Base-by-base conservation (phyloP, 2,888 invertebrate species). In the Drosophila prolongata region DNA sequence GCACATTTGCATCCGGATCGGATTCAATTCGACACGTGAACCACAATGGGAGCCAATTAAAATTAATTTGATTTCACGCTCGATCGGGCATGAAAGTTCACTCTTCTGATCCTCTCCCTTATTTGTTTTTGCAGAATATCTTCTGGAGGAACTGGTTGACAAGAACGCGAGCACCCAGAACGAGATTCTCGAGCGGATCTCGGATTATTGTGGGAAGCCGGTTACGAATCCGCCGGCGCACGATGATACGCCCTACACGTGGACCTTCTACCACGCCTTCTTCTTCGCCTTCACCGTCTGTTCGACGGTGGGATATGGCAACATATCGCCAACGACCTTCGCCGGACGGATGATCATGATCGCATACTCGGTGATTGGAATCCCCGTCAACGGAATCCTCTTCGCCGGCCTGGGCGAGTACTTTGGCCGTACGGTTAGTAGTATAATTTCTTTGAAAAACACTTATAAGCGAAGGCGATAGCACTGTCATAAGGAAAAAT, bases 281-380 rank as follows among this genome's bases (percentile, higher is more conserved):
- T 97, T 97, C 93, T 98, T 98, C 91, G 96, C 97, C 5, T 96
- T 98, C 84, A 98, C 97, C 14, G 97, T 97, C 55, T 96, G 97
- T 89, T 97, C 97, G 90, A 98, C 98, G 6, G 97, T 98, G 79
- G 98, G 98, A 52, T 98, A 98, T 91, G 98, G 98, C 52, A 98
- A 98, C 92, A 93, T 98, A 88, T 95, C 97, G 0, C 98, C 98
- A 0, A 96, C 96, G 0, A 96, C 96, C 1, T 94, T 95, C 75
- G 93, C 95, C 43, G 95, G 97, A 9, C 94, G 97, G 77, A 95
- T 97, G 75, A 94, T 98, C 77, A 97, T 97, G 95, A 97, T 98
- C 82, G 94, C 96, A 80, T 98, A 98, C 91, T 97, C 95, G 2
- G 93, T 98, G 43, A 94, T 98, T 77, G 98, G 98, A 8, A 92